Base-by-base conservation (phyloP, 1,140 invertebrate genomes). In the Drosophila ercepeae region DNA sequence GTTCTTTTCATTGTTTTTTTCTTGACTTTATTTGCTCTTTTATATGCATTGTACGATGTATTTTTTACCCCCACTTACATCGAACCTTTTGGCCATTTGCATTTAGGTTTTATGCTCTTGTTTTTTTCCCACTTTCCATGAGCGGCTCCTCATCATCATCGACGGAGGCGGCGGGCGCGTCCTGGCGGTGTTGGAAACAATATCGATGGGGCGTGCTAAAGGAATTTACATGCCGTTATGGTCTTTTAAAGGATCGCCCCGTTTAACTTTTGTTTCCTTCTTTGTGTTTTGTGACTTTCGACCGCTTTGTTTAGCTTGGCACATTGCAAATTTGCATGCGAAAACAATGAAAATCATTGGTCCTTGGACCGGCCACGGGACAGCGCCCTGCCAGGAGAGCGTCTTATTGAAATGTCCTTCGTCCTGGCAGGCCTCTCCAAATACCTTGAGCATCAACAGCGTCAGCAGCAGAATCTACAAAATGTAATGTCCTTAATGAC, bases 401-500 rank as follows among this genome's bases (percentile, higher is more conserved):
- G 23, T 54, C 70, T 73, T 73, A 73, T 73, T 73, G 70, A 73
- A 73, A 73, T 73, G 70, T 64, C 69, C 57, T 60, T 52, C 69
- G 55, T 71, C 67, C 69, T 60, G 39, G 53, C 57, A 53, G 54
- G 46, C 59, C 39, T 74, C 51, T 51, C 50, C 39, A 64, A 74
- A 65, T 55, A 74, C 49, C 64, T 68, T 68, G 41, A 45, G 46
- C 42, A 63, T 34, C 55, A 58, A 34, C 44, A 51, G 44, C 44
- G 13, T 16, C 61, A 42, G 14, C 44, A 53, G 41, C 49, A 75
- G 60, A 51, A 54, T 23, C 59, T 74, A 69, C 55, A 61, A 78
- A 78, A 75, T 79, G 76, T 78, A 79, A 79, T 79, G 78, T 59
- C 69, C 77, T 81, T 82, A 86, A 86, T 86, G 82, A 77, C 82